phyloP scores from a whole-genome alignment of 2,113 vertebrate genomes.

The Numenius arquata region DNA sequence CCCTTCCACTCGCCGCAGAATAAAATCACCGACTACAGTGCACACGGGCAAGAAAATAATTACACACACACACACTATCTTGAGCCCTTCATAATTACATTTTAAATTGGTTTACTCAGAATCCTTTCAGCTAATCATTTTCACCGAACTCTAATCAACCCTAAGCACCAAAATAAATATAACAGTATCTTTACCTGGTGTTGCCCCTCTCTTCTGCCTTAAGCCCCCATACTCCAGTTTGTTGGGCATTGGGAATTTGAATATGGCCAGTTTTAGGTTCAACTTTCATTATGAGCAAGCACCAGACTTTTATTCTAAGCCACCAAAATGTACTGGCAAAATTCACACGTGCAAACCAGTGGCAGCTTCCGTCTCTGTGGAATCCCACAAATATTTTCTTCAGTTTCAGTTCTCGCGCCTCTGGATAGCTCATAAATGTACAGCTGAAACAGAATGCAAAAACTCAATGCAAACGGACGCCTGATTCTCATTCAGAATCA shows the following conservation, averaged over 20 bases:
- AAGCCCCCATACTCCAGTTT: not conserved
- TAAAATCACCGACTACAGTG: not conserved
- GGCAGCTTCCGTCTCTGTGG: not conserved
- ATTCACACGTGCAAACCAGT: slow-evolving; percentile 37
- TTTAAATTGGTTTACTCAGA: slow-evolving; percentile 46
- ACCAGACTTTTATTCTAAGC: slow-evolving; percentile 18
- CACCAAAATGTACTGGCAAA: not conserved
- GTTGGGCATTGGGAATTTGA: not conserved
- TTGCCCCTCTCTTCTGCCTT: not conserved
- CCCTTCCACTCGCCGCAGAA: not conserved
- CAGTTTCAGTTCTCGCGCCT: not conserved
- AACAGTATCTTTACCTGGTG: slow-evolving; percentile 3
- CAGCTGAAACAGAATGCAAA: slow-evolving; percentile 6
- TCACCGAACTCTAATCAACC: slow-evolving; percentile 25
- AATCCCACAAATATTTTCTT: slow-evolving; percentile 38
- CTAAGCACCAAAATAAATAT: slow-evolving; percentile 4
- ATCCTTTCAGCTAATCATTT: slow-evolving; percentile 31
- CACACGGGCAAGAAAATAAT: slow-evolving; percentile 49
- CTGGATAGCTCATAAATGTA: slow-evolving; percentile 10
- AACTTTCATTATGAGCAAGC: slow-evolving; percentile 9
- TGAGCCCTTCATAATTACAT: slow-evolving; percentile 38
- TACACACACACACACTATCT: slow-evolving; percentile 21
- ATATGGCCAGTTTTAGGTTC: not conserved
- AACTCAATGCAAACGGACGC: not conserved
- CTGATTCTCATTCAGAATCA: not conserved